phyloP scores from a whole-genome alignment of 2,888 invertebrate genomes.

The Cyclophora albipunctata region DNA sequence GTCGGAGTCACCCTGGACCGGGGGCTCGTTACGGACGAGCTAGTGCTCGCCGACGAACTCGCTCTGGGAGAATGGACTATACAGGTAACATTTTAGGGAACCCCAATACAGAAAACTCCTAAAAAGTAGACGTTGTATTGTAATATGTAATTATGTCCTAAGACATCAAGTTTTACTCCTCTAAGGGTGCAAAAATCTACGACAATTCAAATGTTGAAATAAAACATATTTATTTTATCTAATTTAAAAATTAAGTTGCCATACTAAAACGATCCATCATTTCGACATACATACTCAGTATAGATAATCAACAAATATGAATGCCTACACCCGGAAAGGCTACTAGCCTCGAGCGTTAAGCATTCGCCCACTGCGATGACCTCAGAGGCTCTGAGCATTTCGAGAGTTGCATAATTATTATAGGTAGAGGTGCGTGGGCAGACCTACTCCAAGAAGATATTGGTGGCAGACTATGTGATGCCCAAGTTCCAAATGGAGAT shows the following conservation, averaged over 20 bases:
- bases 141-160: no score
- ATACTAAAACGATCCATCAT: no score
- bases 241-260: no score
- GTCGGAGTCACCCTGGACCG: conserved; percentile 77
- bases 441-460: conserved; percentile 80
- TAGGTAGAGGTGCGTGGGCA: conserved; percentile 71
- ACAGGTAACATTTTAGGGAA: no score
- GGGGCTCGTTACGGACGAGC: conserved; percentile 85
- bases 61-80: conserved; percentile 93
- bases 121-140: no score
- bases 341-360: conserved; percentile 11
- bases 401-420: conserved; percentile 10
- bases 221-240: no score
- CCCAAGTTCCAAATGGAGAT: conserved; percentile 95
- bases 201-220: no score
- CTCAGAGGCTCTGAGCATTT: conserved; percentile 12
- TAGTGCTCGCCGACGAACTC: conserved; percentile 86
- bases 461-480: conserved; percentile 92
- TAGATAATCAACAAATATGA: conserved; percentile 1
- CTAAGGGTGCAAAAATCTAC: no score
- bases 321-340: conserved; percentile 13
- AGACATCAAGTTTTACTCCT: no score
- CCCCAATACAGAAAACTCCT: no score
- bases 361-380: conserved; percentile 16
- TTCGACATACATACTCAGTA: no score